Base-by-base conservation (phyloP, 2,888 invertebrate genomes). In the Leptinotarsa peninsularis region DNA sequence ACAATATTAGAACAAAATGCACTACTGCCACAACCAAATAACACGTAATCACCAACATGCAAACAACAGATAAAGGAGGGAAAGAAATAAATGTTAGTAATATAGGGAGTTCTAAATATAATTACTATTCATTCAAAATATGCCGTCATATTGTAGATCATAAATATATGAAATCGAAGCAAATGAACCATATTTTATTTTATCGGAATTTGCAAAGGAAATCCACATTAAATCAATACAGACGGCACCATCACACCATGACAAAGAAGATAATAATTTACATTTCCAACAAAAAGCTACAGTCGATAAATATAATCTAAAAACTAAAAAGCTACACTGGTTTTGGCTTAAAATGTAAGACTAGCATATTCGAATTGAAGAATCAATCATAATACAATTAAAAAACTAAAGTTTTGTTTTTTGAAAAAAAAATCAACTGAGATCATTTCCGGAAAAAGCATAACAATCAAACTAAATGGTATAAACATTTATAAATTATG, bases 231-330 rank as follows among this genome's bases (percentile, higher is more conserved):
- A 60, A 21, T 60, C 60, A 60, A 60, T 60, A 60, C 15, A 27
- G 60, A 60, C 60, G 60, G 60, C 23, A 21, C 23, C 60, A 60
- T n/a, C 54, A 18, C 17, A 27, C 21, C 17, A 23, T 58, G 27
- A 58, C 4, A 63, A 63, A 63, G n/a, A 63, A 33, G 14, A 70
- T 60, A 74, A 66, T 52, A 67, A 66, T 52, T 73, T 79, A 80
- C 79, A 76, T 80, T 80, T 79, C 79, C 81, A 81, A 80, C 80
- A 78, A 81, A 78, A 81, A 80, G 75, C 77, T 73, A 73, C 70
- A 67, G 66, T 60, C 49, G 50, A 52, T 71, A 66, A 54, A 70
- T 52, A 58, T 66, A 73, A 58, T 71, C n/a, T 70, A 74, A 72
- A 74, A 56, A 21, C 72, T 74, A 76, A 68, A 18, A 77, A 77